Evolutionary conservation across 2,113 vertebrate genomes (phyloP).

Genomic region (cat (Felis catus)): F.catus_Fca126_mat1.0 CM031416.1:131910001-131910500

Average conservation of each 20-base stretch:
- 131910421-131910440: background rate
- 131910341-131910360: too few relatives aligned
- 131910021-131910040: too few relatives aligned
- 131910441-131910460: background rate
- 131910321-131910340: too few relatives aligned
- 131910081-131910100: background rate
- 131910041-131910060: too few relatives aligned
- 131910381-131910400: too few relatives aligned
- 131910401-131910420: background rate
- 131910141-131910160: background rate
- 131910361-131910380: too few relatives aligned
- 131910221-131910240: too few relatives aligned
- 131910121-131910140: background rate
- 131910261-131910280: too few relatives aligned
- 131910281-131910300: too few relatives aligned
- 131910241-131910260: too few relatives aligned
- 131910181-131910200: background rate
- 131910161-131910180: background rate
- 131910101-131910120: background rate
- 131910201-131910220: background rate
- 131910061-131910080: background rate
- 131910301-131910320: too few relatives aligned
- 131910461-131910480: background rate
- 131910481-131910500: background rate
- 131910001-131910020: too few relatives aligned